Percentiles rank a stretch among this genome's conserved stretches.
Evolutionary conservation across 2,113 vertebrate species (phyloP).

Genomic region (Cebus imitator): DNA sequence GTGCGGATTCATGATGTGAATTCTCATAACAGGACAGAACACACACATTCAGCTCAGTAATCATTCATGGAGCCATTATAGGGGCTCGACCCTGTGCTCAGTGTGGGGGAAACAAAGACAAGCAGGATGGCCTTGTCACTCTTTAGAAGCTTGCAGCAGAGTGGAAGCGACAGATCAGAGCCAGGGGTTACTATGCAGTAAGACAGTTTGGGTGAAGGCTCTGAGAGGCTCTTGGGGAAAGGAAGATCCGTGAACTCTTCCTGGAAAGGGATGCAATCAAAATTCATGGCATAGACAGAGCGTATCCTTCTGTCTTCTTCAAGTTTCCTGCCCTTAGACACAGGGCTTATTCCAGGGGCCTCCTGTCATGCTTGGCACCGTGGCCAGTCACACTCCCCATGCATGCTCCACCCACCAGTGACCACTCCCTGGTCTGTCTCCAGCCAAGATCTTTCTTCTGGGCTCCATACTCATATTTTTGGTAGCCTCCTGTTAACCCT

Average conservation of each 20-base stretch:
- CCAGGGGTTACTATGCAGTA: background rate
- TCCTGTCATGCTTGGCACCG: background rate
- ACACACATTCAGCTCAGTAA: background rate
- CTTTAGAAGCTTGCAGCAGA: background rate
- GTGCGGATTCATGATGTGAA: background rate
- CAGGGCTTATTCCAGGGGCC: background rate
- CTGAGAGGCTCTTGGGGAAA: background rate
- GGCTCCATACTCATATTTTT: background rate
- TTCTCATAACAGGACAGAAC: background rate
- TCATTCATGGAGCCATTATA: background rate
- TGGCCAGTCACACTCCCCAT: background rate
- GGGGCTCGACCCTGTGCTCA: background rate
- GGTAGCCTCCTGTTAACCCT: background rate
- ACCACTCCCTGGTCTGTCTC: background rate
- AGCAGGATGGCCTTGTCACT: background rate
- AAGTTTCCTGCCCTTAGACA: background rate
- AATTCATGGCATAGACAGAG: background rate
- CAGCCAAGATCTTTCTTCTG: background rate
- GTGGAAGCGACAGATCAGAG: background rate
- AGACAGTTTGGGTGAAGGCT: background rate
- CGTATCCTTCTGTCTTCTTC: background rate
- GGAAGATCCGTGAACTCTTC: too few species aligned
- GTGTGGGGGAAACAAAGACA: background rate
- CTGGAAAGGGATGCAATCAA: background rate
- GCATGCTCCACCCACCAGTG: background rate